phyloP scores from a whole-genome alignment of 2,113 vertebrate genomes.

The Muntiacus muntjak region DNA sequence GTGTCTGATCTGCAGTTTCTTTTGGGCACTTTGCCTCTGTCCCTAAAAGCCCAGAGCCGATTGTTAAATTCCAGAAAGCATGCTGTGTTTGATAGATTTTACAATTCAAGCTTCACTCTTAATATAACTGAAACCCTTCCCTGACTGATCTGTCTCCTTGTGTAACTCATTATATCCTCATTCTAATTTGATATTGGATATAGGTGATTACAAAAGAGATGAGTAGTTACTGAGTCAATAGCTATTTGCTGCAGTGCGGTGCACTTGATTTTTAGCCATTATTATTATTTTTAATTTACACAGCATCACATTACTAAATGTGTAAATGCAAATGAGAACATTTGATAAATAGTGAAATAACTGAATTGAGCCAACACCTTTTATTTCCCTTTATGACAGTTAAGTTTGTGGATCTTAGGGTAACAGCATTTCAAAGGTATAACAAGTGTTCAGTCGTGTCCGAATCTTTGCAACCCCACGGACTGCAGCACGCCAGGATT shows the following conservation, averaged over 20 bases:
- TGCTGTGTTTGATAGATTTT: not conserved
- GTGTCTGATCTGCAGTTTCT: not conserved
- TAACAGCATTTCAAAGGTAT: not conserved
- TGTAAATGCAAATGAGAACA: not conserved
- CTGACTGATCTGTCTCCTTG: not conserved
- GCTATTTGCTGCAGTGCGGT: not conserved
- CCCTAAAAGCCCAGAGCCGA: not conserved
- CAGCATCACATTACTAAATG: not conserved
- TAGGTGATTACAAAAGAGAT: not conserved
- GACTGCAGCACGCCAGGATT: not conserved
- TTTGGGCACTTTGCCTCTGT: not conserved
- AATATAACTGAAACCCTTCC: not conserved
- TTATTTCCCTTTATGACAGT: not conserved
- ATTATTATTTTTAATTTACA: not conserved
- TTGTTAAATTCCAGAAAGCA: not conserved
- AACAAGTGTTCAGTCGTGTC: not conserved
- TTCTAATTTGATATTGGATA: not conserved
- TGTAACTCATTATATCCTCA: not conserved
- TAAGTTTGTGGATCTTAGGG: not conserved
- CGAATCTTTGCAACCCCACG: not conserved
- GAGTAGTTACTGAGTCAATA: not conserved
- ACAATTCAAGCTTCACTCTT: conserved; percentile 37
- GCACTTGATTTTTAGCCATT: not conserved
- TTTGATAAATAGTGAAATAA: conserved; percentile 19
- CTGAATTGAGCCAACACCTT: not conserved